Evolutionary conservation across 2,113 vertebrate species (phyloP).

Genomic region (Delphinapterus leucas): DNA sequence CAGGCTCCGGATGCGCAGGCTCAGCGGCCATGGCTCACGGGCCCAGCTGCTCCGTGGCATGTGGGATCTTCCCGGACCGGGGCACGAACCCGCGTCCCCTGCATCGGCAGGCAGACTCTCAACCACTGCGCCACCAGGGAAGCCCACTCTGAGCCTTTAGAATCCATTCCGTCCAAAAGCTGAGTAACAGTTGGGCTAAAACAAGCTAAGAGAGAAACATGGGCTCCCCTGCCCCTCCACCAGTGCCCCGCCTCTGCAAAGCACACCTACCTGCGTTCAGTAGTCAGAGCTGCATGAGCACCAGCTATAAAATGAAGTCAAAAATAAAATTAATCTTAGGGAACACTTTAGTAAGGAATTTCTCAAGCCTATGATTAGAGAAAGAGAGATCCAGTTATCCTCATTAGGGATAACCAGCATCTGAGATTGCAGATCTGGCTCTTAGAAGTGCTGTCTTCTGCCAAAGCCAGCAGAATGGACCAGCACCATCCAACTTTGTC

Average conservation of each 20-base stretch:
- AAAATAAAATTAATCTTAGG: conserved; percentile 42
- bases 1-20: too few relatives aligned
- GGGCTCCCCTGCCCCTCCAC: neutral
- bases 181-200: neutral
- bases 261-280: neutral
- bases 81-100: too few relatives aligned
- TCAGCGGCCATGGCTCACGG: too few relatives aligned
- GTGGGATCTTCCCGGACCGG: too few relatives aligned
- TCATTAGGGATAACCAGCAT: neutral
- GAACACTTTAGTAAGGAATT: neutral
- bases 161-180: neutral
- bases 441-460: neutral
- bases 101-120: too few relatives aligned
- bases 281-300: neutral
- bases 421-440: neutral
- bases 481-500: neutral
- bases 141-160: neutral
- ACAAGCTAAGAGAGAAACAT: neutral
- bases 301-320: conserved; percentile 10
- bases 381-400: neutral
- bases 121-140: too few relatives aligned
- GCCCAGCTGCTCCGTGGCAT: too few relatives aligned
- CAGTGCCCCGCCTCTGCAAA: neutral
- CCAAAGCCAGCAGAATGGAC: neutral
- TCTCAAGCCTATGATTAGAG: neutral